Evolutionary conservation across 2,888 invertebrate species (phyloP).

Genomic region (Serrognathus titanus): DNA sequence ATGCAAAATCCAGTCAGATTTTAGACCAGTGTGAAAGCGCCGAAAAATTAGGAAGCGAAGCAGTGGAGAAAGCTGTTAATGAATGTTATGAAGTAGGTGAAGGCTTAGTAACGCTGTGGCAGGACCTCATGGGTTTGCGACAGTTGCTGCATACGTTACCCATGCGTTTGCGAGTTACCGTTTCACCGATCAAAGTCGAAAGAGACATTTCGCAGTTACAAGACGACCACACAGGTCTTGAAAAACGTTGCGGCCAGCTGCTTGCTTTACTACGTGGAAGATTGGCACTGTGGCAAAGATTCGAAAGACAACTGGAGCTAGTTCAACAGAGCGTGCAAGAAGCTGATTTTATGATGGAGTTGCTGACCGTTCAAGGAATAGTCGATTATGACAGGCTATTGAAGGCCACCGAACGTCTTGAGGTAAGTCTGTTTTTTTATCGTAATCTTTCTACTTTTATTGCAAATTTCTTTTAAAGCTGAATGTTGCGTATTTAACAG

Average conservation of each 20-base stretch:
- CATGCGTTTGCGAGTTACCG: constrained; percentile 68
- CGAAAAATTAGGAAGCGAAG: constrained; percentile 70
- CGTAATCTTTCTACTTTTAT: no score
- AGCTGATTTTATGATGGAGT: constrained; percentile 84
- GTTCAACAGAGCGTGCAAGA: constrained; percentile 81
- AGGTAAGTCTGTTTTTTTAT: constrained; percentile 61
- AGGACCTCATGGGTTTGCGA: constrained; percentile 70
- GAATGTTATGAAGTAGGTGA: constrained; percentile 70
- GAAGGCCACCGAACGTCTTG: constrained; percentile 79
- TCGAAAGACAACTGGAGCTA: constrained; percentile 72
- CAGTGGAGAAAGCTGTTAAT: constrained; percentile 71
- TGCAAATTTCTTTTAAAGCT: no score
- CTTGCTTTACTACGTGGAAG: constrained; percentile 39
- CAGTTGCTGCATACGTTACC: constrained; percentile 77
- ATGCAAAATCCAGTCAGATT: constrained; percentile 57
- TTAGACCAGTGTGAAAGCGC: constrained; percentile 72
- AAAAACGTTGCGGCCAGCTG: constrained; percentile 13
- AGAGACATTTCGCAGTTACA: constrained; percentile 71
- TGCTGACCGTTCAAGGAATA: constrained; percentile 78
- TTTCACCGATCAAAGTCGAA: constrained; percentile 74
- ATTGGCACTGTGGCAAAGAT: constrained; percentile 70
- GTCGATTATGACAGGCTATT: constrained; percentile 79
- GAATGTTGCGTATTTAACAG: no score
- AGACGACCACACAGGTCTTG: constrained; percentile 64
- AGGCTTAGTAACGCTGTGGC: constrained; percentile 70